phyloP scores from a whole-genome alignment of 2,797 vertebrate species.

The Lepidocolaptes lacrymiger region DNA sequence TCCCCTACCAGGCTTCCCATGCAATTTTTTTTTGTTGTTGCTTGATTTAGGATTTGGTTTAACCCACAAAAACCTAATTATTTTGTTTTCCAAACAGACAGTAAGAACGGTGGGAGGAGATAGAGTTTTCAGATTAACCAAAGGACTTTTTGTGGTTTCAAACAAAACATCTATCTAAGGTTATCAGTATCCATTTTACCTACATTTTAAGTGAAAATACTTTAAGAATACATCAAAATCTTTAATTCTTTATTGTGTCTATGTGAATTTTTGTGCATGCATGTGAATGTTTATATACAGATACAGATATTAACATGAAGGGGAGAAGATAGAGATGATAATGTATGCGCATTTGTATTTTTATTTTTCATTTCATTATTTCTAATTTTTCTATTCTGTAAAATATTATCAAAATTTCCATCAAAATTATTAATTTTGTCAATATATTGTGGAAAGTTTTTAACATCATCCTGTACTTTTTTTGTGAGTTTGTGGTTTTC shows the following conservation, averaged over 20 bases:
- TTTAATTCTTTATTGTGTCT: not conserved
- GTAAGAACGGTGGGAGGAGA: not conserved
- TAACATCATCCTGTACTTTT: not conserved
- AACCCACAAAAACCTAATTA: not conserved
- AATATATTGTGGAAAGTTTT: not conserved
- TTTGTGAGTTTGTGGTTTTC: not conserved
- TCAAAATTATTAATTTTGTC: not conserved
- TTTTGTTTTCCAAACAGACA: not conserved
- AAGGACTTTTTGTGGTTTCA: not conserved
- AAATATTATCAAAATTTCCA: not conserved
- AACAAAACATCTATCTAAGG: not conserved
- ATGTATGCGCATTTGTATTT: not conserved
- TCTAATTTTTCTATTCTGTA: not conserved
- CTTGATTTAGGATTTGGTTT: not conserved
- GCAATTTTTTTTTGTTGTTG: not conserved
- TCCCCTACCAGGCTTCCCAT: not conserved
- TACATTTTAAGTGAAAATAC: not conserved
- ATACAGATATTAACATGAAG: not conserved
- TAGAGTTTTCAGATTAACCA: not conserved
- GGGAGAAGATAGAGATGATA: not conserved
- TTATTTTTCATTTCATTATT: not conserved
- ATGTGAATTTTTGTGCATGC: not conserved
- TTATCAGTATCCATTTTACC: not conserved
- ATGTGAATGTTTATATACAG: not conserved
- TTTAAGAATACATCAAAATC: not conserved